These are phyloP conservation scores for Rotaria sp. DNA, from an alignment of 2,888 invertebrate species.

Conservation along the genomic window DNA sequence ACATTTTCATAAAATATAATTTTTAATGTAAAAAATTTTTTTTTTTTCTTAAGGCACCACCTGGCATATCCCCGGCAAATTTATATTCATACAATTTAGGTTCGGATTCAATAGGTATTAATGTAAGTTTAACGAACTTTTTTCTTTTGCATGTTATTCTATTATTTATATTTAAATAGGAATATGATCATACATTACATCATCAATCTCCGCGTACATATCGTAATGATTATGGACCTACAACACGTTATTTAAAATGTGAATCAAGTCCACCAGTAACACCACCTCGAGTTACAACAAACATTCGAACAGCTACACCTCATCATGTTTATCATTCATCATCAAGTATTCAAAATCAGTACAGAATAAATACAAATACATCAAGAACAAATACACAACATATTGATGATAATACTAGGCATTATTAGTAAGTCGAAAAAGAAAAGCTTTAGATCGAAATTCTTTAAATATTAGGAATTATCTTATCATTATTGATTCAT, in stretches of 20 bases:
- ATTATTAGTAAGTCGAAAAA: neutral
- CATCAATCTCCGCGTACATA: neutral
- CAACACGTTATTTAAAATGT: constrained; percentile 45
- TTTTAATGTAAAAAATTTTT: too few relatives aligned
- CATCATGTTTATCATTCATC: neutral
- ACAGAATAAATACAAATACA: neutral
- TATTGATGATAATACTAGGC: neutral
- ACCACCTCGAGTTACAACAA: neutral
- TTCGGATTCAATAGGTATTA: too few relatives aligned
- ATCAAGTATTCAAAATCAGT: constrained; percentile 4
- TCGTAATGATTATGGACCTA: neutral
- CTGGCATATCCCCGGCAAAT: too few relatives aligned
- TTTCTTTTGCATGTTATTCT: too few relatives aligned
- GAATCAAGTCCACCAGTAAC: constrained; percentile 8
- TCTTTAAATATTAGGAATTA: too few relatives aligned
- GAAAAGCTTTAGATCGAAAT: too few relatives aligned
- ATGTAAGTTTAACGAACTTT: too few relatives aligned
- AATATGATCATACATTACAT: neutral
- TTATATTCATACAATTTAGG: too few relatives aligned
- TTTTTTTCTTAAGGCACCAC: too few relatives aligned
- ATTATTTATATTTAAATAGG: neutral
- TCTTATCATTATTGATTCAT: too few relatives aligned
- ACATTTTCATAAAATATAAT: too few relatives aligned
- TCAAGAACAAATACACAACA: neutral
- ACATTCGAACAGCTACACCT: constrained; percentile 25